phyloP scores from a whole-genome alignment of 2,888 invertebrate genomes.

The Polietes domitor region DNA sequence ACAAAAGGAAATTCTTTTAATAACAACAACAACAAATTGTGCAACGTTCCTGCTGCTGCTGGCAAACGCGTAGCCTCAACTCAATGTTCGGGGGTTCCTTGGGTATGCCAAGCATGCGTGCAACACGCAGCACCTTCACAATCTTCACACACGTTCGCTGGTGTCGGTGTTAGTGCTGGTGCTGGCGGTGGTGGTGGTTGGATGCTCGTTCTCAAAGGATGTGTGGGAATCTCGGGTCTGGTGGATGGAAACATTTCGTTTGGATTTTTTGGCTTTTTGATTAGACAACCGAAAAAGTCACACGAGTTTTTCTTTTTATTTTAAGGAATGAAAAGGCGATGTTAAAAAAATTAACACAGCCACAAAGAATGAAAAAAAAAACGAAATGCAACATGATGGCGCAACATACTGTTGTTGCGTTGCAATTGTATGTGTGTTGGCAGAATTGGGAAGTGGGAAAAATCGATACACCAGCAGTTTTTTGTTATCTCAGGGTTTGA shows the following conservation, averaged over 20 bases:
- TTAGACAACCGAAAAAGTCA: constrained; percentile 63
- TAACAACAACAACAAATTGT: not conserved
- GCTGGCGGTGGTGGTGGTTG: constrained; percentile 7
- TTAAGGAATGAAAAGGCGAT: too few relatives aligned
- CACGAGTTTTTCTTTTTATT: constrained; percentile 53
- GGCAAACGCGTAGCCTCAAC: not conserved
- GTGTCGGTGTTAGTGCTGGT: not conserved
- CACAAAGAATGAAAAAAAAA: too few relatives aligned
- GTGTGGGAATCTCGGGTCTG: constrained; percentile 58
- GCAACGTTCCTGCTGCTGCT: not conserved
- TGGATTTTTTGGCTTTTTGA: constrained; percentile 60
- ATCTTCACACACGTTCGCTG: constrained; percentile 1
- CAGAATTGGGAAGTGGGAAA: too few relatives aligned
- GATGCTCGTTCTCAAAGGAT: constrained; percentile 10
- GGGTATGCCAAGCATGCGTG: constrained; percentile 59
- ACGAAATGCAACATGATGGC: too few relatives aligned
- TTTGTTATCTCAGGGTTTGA: too few relatives aligned
- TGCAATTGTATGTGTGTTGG: too few relatives aligned
- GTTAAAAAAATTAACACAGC: too few relatives aligned
- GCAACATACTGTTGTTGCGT: too few relatives aligned
- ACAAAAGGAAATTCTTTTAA: not conserved
- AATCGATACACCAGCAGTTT: too few relatives aligned
- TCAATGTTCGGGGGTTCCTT: not conserved
- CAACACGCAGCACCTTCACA: constrained; percentile 53
- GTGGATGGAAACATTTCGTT: constrained; percentile 44